Evolutionary conservation across 2,113 vertebrate species (phyloP).

Genomic region (Solea senegalensis): DNA sequence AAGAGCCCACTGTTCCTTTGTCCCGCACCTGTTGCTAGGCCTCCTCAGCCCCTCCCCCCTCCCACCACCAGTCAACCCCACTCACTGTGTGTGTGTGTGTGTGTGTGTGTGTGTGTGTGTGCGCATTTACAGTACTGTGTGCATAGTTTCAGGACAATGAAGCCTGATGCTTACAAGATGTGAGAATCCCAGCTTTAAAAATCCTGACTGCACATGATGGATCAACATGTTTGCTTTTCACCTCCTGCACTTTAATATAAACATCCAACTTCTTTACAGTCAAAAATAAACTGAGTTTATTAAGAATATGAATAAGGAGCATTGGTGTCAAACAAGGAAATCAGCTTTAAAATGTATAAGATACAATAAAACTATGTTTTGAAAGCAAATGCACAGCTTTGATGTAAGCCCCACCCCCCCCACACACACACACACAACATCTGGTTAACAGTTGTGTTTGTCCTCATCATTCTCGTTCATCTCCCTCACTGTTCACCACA

Average conservation of each 20-base stretch:
- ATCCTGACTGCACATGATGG: background rate
- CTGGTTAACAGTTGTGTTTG: slow-evolving; percentile 60
- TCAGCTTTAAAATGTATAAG: too few species aligned
- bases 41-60: slow-evolving; percentile 47
- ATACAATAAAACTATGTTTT: too few species aligned
- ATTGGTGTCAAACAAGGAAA: background rate
- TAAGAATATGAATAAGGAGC: background rate
- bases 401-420: too few species aligned
- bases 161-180: slow-evolving; percentile 5
- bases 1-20: slow-evolving; percentile 77
- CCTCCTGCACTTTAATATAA: background rate
- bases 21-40: slow-evolving; percentile 79
- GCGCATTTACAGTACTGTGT: slow-evolving; percentile 2
- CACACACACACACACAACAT: slow-evolving; percentile 39
- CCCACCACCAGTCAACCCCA: slow-evolving; percentile 27
- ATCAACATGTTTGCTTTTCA: background rate
- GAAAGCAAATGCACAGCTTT: too few species aligned
- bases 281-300: background rate
- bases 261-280: background rate
- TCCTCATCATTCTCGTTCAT: too few species aligned
- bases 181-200: slow-evolving; percentile 4
- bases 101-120: slow-evolving; percentile 9
- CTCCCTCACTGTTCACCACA: background rate
- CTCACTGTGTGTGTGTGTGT: slow-evolving; percentile 37
- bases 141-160: background rate